Percentiles rank a stretch among this genome's conserved stretches.
phyloP scores from a whole-genome alignment of 1,140 invertebrate genomes.

The Dendroctonus ponderosae region DNA sequence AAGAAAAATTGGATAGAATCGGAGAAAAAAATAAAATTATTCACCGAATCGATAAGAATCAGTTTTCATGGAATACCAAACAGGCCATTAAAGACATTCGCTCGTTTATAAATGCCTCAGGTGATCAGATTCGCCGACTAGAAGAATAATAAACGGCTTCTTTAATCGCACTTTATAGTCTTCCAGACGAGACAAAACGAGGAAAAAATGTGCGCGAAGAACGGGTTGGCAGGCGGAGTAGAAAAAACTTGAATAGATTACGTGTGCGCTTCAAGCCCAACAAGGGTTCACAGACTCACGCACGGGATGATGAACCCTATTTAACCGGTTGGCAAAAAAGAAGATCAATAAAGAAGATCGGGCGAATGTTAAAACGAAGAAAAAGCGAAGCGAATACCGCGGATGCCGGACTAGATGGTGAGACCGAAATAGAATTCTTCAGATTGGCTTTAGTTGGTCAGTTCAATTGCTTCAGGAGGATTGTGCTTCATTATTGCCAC shows the following conservation, averaged over 20 bases:
- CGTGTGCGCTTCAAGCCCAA: constrained; percentile 12
- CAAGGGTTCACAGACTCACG: constrained; percentile 29
- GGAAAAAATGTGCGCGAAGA: constrained; percentile 6
- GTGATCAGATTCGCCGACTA: neutral
- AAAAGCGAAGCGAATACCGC: constrained; percentile 1
- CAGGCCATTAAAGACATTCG: too few species aligned
- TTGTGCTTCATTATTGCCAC: too few species aligned
- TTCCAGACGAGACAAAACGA: constrained; percentile 18
- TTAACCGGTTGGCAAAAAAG: constrained; percentile 32
- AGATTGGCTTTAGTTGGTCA: too few species aligned
- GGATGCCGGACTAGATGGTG: too few species aligned
- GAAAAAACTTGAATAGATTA: constrained; percentile 27
- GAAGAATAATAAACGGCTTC: constrained; percentile 4
- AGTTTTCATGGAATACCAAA: too few species aligned
- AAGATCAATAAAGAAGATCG: constrained; percentile 28
- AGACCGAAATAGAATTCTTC: too few species aligned
- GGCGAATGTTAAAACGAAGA: constrained; percentile 15
- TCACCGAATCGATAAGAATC: too few species aligned
- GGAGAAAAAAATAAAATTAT: too few species aligned
- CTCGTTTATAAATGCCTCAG: neutral
- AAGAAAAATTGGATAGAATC: too few species aligned
- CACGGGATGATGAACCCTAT: constrained; percentile 33
- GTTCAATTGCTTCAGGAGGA: too few species aligned
- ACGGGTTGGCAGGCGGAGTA: constrained; percentile 8
- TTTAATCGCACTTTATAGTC: neutral